phyloP scores from a whole-genome alignment of 2,113 vertebrate species.

The Prunella himalayana region DNA sequence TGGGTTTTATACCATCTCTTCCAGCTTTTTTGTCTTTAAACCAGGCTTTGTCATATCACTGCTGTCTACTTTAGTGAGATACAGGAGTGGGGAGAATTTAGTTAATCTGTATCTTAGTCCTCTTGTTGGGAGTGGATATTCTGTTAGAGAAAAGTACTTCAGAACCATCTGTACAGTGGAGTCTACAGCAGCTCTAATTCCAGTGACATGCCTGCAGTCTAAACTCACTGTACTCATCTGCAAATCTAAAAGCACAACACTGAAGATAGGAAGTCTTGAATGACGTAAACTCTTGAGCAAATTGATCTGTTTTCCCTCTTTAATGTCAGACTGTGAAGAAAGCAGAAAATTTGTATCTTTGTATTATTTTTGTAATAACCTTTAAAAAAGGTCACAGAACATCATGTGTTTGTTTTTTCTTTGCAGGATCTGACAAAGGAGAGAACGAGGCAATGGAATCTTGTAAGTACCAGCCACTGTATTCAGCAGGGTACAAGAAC shows the following conservation, averaged over 20 bases:
- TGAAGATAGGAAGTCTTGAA: background rate
- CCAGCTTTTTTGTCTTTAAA: background rate
- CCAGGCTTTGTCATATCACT: background rate
- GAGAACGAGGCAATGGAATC: slow-evolving; percentile 91
- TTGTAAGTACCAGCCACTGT: slow-evolving; percentile 78
- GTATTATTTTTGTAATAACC: background rate
- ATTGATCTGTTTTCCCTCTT: background rate
- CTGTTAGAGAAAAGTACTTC: background rate
- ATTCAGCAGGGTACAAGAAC: background rate
- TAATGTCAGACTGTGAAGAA: background rate
- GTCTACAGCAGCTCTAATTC: background rate
- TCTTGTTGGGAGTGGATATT: background rate
- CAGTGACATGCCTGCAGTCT: background rate
- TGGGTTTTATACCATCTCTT: background rate
- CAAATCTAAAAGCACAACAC: background rate
- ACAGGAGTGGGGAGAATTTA: background rate
- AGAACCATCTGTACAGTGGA: background rate
- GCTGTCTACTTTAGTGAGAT: background rate
- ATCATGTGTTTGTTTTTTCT: background rate
- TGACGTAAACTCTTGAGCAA: background rate
- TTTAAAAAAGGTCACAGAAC: background rate
- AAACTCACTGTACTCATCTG: background rate
- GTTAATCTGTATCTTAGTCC: background rate
- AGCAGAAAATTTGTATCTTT: background rate
- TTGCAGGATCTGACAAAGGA: slow-evolving; percentile 90